These are phyloP conservation scores for Festucalex cinctus DNA, from an alignment of 2,113 vertebrate species.

Conservation along the genomic window DNA sequence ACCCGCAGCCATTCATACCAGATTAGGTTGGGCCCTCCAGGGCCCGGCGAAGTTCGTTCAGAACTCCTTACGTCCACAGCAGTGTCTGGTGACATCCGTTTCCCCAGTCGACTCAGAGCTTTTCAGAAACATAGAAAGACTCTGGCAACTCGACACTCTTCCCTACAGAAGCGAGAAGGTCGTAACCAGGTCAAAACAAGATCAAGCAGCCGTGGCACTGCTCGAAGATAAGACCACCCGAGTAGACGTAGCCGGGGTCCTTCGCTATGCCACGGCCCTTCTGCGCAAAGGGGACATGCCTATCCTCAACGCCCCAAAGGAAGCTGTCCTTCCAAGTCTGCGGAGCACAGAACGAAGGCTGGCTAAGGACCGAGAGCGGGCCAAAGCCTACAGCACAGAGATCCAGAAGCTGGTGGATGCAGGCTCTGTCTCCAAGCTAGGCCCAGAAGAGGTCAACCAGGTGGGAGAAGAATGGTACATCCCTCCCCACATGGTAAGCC, in stretches of 20 bases:
- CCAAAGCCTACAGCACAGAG: not conserved
- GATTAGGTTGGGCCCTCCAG: constrained; percentile 3
- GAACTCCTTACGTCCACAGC: not conserved
- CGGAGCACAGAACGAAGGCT: not conserved
- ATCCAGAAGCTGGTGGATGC: not conserved
- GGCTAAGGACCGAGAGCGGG: not conserved
- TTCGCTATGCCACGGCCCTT: not conserved
- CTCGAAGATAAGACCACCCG: not conserved
- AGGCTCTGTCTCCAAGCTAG: not conserved
- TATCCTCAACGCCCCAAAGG: not conserved
- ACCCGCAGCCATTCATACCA: constrained; percentile 10
- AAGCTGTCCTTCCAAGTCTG: not conserved
- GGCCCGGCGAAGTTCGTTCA: not conserved
- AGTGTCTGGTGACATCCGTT: not conserved
- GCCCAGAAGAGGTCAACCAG: not conserved
- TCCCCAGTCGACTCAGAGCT: not conserved
- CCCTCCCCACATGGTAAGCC: not conserved
- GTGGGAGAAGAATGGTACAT: not conserved
- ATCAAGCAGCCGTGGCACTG: not conserved
- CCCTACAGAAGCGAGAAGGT: not conserved
- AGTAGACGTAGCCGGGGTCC: not conserved
- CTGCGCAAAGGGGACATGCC: not conserved
- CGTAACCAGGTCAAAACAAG: not conserved
- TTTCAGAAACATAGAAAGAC: not conserved
- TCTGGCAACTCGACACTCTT: not conserved